These are phyloP conservation scores for Ophion obscuratus DNA, from an alignment of 2,888 invertebrate genomes.

Conservation along the genomic window DNA sequence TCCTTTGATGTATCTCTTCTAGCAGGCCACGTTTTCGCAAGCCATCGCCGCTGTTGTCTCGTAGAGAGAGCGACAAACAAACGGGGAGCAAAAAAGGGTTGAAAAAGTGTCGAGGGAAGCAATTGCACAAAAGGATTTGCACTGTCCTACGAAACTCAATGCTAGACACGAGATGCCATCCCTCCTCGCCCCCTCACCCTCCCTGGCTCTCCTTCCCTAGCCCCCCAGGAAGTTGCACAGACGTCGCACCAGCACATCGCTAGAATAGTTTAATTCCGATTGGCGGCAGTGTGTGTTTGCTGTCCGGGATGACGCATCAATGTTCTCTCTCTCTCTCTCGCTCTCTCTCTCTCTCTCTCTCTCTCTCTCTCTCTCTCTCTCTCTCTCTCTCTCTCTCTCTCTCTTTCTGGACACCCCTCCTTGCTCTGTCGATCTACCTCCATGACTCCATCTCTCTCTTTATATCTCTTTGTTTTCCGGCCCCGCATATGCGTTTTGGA, in stretches of 20 bases:
- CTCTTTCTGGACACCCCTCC: background rate
- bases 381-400: background rate
- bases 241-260: constrained; percentile 67
- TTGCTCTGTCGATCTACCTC: background rate
- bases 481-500: constrained; percentile 37
- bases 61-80: background rate
- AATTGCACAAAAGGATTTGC: constrained; percentile 50
- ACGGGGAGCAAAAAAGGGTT: background rate
- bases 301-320: constrained; percentile 46
- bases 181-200: background rate
- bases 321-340: background rate
- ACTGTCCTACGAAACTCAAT: constrained; percentile 39
- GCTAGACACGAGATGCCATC: constrained; percentile 49
- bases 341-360: background rate
- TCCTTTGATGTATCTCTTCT: constrained; percentile 29
- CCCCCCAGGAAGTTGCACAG: constrained; percentile 70
- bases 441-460: background rate
- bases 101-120: constrained; percentile 29
- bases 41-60: constrained; percentile 25
- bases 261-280: constrained; percentile 70
- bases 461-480: constrained; percentile 14
- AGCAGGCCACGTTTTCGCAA: constrained; percentile 30
- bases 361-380: background rate
- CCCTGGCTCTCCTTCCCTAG: constrained; percentile 24
- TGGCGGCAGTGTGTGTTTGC: constrained; percentile 48